phyloP scores from a whole-genome alignment of 2,797 vertebrate species.

The Protonibea diacanthus region DNA sequence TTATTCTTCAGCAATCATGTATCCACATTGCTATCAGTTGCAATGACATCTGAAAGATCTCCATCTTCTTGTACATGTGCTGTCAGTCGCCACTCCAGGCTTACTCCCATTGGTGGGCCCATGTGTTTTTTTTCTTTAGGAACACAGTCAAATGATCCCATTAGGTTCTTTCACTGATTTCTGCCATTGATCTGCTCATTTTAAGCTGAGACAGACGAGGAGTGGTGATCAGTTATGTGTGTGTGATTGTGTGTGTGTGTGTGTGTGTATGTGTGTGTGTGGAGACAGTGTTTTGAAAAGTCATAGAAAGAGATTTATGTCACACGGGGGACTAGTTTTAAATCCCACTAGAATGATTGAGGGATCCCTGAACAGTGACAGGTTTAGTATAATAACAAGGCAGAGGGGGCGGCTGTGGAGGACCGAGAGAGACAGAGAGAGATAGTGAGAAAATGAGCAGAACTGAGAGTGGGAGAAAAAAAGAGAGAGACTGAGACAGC shows the following conservation, averaged over 20 bases:
- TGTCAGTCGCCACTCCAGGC: constrained; percentile 58
- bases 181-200: constrained; percentile 50
- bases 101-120: constrained; percentile 46
- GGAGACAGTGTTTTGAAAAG: constrained; percentile 50
- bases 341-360: constrained; percentile 64
- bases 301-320: constrained; percentile 46
- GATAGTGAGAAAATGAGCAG: constrained; percentile 41
- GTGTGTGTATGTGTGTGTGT: constrained; percentile 30
- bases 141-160: constrained; percentile 62
- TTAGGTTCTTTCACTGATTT: constrained; percentile 51
- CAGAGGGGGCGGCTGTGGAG: constrained; percentile 47
- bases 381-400: constrained; percentile 67
- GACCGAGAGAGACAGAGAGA: constrained; percentile 29
- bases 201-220: constrained; percentile 26
- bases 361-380: constrained; percentile 68
- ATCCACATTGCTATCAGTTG: constrained; percentile 54
- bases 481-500: constrained; percentile 27
- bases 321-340: constrained; percentile 47
- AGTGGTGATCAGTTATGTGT: background rate
- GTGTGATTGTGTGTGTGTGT: background rate
- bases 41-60: constrained; percentile 55
- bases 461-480: constrained; percentile 43
- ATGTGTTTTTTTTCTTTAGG: constrained; percentile 27
- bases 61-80: constrained; percentile 45
- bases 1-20: constrained; percentile 56